phyloP scores from a whole-genome alignment of 1,140 invertebrate genomes.

The Zaprionus vittiger region DNA sequence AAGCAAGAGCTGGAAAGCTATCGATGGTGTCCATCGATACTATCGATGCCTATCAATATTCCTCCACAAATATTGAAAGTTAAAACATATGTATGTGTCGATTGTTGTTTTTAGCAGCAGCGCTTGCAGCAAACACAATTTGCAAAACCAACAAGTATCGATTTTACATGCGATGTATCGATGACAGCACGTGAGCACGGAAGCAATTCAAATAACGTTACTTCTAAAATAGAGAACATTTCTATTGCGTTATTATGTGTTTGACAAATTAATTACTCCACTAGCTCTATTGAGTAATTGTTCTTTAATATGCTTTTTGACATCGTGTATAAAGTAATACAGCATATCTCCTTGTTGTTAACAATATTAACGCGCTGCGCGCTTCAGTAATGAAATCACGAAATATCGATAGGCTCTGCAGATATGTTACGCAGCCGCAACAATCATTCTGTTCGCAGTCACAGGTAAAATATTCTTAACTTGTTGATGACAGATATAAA shows the following conservation, averaged over 20 bases:
- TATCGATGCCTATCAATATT: constrained; percentile 4
- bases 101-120: neutral
- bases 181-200: neutral
- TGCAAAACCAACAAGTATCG: neutral
- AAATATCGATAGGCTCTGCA: neutral
- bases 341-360: neutral
- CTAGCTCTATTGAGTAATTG: neutral
- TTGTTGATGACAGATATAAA: too few relatives aligned
- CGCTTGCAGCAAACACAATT: neutral
- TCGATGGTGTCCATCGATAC: constrained; percentile 12
- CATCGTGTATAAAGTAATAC: neutral
- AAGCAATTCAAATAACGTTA: neutral
- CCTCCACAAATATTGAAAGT: neutral
- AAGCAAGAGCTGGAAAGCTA: constrained; percentile 27
- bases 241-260: neutral
- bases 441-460: neutral
- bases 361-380: neutral
- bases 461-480: constrained; percentile 1
- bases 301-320: neutral
- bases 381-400: neutral
- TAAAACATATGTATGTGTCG: too few relatives aligned
- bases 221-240: neutral
- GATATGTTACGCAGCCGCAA: neutral
- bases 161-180: neutral
- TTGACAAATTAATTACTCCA: neutral